Evolutionary conservation across 2,113 vertebrate genomes (phyloP).

Genomic region (Chlorodrepanis virens): DNA sequence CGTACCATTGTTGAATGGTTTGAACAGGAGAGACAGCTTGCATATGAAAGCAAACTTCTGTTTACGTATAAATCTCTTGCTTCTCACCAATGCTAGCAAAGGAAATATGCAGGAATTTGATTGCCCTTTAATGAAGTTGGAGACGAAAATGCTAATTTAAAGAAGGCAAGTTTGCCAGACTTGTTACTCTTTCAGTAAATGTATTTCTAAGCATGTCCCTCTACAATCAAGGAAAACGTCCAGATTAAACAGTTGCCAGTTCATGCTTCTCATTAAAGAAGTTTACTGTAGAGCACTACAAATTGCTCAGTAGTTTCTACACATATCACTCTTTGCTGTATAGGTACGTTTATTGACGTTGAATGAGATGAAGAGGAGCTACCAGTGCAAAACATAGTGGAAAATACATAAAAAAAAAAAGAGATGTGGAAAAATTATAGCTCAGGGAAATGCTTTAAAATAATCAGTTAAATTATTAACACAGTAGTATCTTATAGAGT

Average conservation of each 20-base stretch:
- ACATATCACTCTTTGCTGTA: neutral
- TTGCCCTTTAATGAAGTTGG: slow-evolving; percentile 43
- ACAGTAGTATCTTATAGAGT: neutral
- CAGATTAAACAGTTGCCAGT: neutral
- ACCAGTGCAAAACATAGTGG: neutral
- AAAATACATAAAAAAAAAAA: neutral
- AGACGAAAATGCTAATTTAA: neutral
- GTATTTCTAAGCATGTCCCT: neutral
- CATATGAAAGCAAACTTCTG: neutral
- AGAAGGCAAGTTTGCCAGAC: neutral
- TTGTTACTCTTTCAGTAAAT: slow-evolving; percentile 33
- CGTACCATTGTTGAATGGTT: neutral
- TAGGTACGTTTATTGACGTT: neutral
- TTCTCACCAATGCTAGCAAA: slow-evolving; percentile 29
- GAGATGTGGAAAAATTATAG: neutral
- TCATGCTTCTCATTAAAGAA: neutral
- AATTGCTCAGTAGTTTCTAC: neutral
- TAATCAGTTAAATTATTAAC: neutral
- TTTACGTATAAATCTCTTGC: slow-evolving; percentile 50
- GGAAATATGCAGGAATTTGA: slow-evolving; percentile 11
- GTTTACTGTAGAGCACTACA: neutral
- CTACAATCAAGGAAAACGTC: neutral
- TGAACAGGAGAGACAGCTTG: neutral
- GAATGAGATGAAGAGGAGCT: neutral
- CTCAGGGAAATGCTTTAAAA: neutral